Base-by-base conservation (phyloP, 2,113 vertebrate species). In the Mobula birostris region DNA sequence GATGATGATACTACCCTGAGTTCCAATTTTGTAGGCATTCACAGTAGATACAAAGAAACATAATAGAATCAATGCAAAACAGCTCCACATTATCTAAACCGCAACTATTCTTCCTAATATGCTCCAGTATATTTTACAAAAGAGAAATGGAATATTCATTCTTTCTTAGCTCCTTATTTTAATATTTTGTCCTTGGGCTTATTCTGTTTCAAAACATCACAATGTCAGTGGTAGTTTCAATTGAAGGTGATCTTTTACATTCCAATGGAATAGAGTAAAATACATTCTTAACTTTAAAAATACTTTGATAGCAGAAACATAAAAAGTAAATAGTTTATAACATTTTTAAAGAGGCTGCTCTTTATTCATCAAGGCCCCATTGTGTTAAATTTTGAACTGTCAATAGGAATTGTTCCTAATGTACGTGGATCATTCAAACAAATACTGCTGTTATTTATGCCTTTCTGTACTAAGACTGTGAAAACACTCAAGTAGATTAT, bases 211-310 rank as follows among this genome's bases (percentile, higher is more conserved):
- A 66, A 66, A 66, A 14, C 63, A 66, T 66, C 14, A 48, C 48
- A 48, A 66, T 66, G 63, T 21, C 72, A 21, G 5, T 74, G 72
- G 21, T 74, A 24, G 72, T 74, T 74, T 74, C 72, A 74, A 74
- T 21, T 6, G 21, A 58, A 83, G 19, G 48, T 58, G 19, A 7
- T 83, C 48, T 29, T 36, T 58, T 48, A 58, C 21, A 56, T 24
- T 32, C 85, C 17, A 68, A 66, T 32, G 15, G 29, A 66, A 66
- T 66, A 66, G 66, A 90, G 15, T 68, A 90, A 32, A 63, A 74
- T 66, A 66, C 32, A 88, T 88, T 90, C n/a, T 66, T n/a, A 88
- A 61, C 76, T n/a, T 27, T n/a, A 88, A 83, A 88, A 83, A 88
- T 61, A 63, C 14, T 88, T 63, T 88, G 83, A n/a, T 63, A 61